Percentiles rank a stretch among this genome's conserved stretches.
phyloP scores from a whole-genome alignment of 2,113 vertebrate genomes.

The Pedetes capensis region DNA sequence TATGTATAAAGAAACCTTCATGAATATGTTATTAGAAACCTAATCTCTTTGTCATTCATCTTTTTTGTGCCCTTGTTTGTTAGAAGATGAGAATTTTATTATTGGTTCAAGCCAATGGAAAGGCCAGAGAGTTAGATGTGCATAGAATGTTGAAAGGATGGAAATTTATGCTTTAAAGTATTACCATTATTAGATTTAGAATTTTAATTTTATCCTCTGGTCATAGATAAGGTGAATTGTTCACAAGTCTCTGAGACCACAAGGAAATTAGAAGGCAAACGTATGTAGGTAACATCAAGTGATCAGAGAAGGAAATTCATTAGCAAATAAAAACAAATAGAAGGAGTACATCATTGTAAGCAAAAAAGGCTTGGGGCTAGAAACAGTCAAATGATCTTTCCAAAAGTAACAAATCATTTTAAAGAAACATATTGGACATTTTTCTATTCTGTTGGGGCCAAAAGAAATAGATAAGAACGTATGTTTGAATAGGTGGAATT shows the following conservation, averaged over 20 bases:
- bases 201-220: slow-evolving; percentile 48
- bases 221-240: slow-evolving; percentile 31
- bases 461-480: neutral
- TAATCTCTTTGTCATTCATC: slow-evolving; percentile 33
- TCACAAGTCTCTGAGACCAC: slow-evolving; percentile 7
- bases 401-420: slow-evolving; percentile 37
- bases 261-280: slow-evolving; percentile 34
- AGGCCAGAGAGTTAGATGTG: slow-evolving; percentile 16
- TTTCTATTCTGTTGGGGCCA: slow-evolving; percentile 27
- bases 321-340: slow-evolving; percentile 57
- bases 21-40: slow-evolving; percentile 36
- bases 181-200: slow-evolving; percentile 55
- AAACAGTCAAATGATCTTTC: neutral
- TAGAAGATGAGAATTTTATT: slow-evolving; percentile 35
- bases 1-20: neutral
- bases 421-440: neutral
- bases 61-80: slow-evolving; percentile 40
- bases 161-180: slow-evolving; percentile 4
- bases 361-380: neutral
- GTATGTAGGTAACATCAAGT: neutral
- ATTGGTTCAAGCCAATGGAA: slow-evolving; percentile 31
- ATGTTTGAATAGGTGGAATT: slow-evolving; percentile 10
- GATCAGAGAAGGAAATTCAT: slow-evolving; percentile 47
- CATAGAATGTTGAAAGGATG: slow-evolving; percentile 37
- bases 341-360: neutral